phyloP scores from a whole-genome alignment of 2,888 invertebrate species.

The Melipona beecheii region DNA sequence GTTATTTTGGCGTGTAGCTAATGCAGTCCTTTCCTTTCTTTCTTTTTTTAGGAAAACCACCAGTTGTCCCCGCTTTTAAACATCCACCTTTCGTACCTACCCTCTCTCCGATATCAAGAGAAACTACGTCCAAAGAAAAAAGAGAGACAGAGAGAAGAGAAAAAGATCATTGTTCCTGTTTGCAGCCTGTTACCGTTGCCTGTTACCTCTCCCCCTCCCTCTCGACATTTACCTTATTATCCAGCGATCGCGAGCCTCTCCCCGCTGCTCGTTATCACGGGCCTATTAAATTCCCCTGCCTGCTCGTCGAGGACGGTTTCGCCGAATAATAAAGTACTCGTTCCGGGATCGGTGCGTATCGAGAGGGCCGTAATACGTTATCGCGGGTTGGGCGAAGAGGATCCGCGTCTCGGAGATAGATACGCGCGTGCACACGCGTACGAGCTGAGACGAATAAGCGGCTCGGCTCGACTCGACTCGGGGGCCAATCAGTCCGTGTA shows the following conservation, averaged over 20 bases:
- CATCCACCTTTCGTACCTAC: not conserved
- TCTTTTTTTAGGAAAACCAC: no score
- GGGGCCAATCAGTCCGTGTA: constrained; percentile 77
- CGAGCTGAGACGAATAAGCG: constrained; percentile 61
- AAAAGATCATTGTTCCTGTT: constrained; percentile 26
- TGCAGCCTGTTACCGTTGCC: constrained; percentile 7
- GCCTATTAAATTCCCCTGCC: constrained; percentile 51
- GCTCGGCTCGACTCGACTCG: constrained; percentile 61
- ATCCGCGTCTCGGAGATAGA: constrained; percentile 18
- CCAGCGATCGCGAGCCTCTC: constrained; percentile 30
- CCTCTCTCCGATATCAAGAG: not conserved
- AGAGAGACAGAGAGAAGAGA: not conserved
- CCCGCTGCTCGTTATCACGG: constrained; percentile 51
- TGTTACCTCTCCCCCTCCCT: constrained; percentile 19
- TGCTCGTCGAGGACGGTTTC: constrained; percentile 38
- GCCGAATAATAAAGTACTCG: constrained; percentile 60
- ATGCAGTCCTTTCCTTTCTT: no score
- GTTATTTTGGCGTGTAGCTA: no score
- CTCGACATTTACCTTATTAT: constrained; percentile 56
- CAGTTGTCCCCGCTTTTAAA: not conserved
- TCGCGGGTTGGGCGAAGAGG: constrained; percentile 64
- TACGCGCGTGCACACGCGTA: constrained; percentile 29
- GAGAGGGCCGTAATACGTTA: constrained; percentile 63
- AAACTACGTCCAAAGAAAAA: not conserved
- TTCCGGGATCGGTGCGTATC: constrained; percentile 32